Evolutionary conservation across 2,113 vertebrate species (phyloP), one percentile per base, ranked within the genome.

Genomic region (Gallinago undulata): DNA sequence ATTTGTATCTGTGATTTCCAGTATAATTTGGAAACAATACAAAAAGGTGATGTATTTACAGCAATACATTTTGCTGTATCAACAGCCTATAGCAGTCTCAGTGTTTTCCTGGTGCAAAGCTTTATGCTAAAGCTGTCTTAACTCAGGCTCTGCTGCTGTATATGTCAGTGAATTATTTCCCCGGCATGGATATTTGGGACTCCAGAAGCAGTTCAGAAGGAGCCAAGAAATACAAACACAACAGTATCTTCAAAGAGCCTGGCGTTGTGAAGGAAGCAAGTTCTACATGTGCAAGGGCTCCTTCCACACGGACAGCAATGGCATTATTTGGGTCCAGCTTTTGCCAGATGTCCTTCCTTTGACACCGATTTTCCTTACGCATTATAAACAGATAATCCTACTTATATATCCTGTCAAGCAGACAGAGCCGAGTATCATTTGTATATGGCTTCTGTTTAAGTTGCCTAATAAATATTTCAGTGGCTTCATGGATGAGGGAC

Each of bases 371-470:
- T 93, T 86, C 80, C 67, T 81, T 45, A 33, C 0, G 1, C 83
- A 53, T 90, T 93, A 76, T 64, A 70, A 92, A 84, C 55, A 93
- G 76, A 96, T 86, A 88, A 96, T 86, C 92, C 56, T 77, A 60
- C 88, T 91, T 43, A 91, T 10, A 79, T 45, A 66, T 27, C 73
- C 86, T 73, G 86, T 76, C 85, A 82, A 55, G 84, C 73, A 93
- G 76, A 72, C 33, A 43, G 47, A 53, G 51, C 7, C 0, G 4
- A 75, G 37, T 30, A 82, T 59, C 37, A 4, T 83, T 84, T 77
- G 50, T 79, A 43, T 47, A 87, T 39, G 19, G 30, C 66, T 89
- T 63, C 53, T 86, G 43, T 84, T 94, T 87, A 93, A 95, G 39
- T 72, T 92, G 64, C 73, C 83, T 53, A 82, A 73, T 80, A 96